Percentiles rank a stretch among this genome's conserved stretches.
These are phyloP conservation scores for Danio tinwini DNA, from an alignment of 2,797 vertebrate species.

Conservation along the genomic window DNA sequence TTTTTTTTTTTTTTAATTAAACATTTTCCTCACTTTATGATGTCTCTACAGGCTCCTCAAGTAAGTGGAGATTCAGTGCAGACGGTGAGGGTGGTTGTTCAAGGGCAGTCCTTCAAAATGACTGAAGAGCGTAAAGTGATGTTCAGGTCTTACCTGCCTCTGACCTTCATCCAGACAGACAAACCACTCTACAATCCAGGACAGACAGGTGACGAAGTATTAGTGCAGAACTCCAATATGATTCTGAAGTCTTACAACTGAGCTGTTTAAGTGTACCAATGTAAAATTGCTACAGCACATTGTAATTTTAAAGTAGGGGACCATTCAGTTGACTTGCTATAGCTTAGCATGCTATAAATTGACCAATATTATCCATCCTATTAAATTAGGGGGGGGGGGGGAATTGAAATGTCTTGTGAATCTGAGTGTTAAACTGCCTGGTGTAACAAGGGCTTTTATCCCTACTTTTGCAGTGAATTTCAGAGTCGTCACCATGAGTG, in stretches of 20 bases:
- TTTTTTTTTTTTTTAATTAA: too few species aligned
- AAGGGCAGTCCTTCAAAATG: constrained; percentile 74
- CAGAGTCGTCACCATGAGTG: constrained; percentile 80
- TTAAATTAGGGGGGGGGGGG: too few species aligned
- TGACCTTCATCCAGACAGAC: constrained; percentile 87
- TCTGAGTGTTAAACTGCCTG: not conserved
- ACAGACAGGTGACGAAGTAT: constrained; percentile 65
- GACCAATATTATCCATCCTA: too few species aligned
- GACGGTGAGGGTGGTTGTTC: constrained; percentile 69
- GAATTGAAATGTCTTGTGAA: too few species aligned
- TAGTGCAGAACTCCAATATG: too few species aligned
- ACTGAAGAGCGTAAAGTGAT: constrained; percentile 74
- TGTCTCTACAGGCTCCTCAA: constrained; percentile 64
- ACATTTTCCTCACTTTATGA: too few species aligned
- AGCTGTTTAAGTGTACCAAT: too few species aligned
- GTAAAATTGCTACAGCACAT: too few species aligned
- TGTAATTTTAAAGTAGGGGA: too few species aligned
- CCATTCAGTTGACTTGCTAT: too few species aligned
- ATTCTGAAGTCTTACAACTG: too few species aligned
- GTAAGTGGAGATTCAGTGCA: constrained; percentile 32
- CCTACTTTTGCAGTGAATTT: constrained; percentile 77
- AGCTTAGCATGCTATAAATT: too few species aligned
- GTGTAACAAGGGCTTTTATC: not conserved
- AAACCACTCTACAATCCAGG: constrained; percentile 88
- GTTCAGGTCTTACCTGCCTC: constrained; percentile 65